phyloP scores from a whole-genome alignment of 2,888 invertebrate genomes.

The Aphodius sticticus region DNA sequence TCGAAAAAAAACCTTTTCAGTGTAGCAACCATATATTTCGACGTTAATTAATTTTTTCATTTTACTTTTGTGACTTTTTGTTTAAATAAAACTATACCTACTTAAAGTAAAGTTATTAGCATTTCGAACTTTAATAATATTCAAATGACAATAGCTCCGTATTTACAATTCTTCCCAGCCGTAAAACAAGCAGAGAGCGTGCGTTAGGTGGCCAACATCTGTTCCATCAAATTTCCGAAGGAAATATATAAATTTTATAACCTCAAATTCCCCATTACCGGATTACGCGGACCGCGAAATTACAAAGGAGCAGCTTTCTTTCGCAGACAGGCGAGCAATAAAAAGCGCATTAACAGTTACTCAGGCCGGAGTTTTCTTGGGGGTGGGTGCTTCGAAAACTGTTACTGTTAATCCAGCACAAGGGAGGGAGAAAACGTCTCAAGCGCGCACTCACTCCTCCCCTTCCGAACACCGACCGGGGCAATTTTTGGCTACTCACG shows the following conservation, averaged over 20 bases:
- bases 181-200: not conserved
- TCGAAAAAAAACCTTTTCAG: too few species aligned
- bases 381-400: not conserved
- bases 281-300: slow-evolving; percentile 4
- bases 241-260: not conserved
- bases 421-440: not conserved
- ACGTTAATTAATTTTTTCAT: too few species aligned
- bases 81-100: too few species aligned
- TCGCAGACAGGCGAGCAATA: not conserved
- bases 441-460: not conserved
- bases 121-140: too few species aligned
- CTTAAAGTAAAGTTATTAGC: too few species aligned
- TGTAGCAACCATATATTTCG: too few species aligned
- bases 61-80: too few species aligned
- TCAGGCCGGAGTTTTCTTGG: not conserved
- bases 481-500: not conserved
- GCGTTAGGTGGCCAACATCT: not conserved
- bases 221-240: not conserved
- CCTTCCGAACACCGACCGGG: not conserved
- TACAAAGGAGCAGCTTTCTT: slow-evolving; percentile 4
- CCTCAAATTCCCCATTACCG: slow-evolving; percentile 4
- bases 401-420: not conserved
- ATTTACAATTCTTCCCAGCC: too few species aligned
- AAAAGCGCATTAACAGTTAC: not conserved
- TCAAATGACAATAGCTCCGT: too few species aligned